These are phyloP conservation scores for Acronicta alni DNA, from an alignment of 2,888 invertebrate species.

Conservation along the genomic window DNA sequence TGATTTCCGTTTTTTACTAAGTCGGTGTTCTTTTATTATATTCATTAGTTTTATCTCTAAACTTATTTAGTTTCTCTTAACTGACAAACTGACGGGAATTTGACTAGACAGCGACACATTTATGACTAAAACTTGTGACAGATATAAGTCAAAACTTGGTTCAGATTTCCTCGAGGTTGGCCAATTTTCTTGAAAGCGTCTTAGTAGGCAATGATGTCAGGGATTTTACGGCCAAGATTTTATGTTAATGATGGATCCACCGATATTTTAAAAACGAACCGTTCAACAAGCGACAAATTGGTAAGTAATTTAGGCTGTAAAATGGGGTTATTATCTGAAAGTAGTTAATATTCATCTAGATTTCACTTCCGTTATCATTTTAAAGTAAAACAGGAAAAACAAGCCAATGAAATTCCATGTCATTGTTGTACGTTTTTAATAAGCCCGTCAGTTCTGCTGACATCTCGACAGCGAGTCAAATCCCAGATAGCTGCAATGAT, in stretches of 20 bases:
- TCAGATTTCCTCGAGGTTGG: conserved; percentile 51
- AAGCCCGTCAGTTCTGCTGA: conserved; percentile 27
- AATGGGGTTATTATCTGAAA: background rate
- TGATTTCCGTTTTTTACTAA: background rate
- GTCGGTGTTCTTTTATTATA: background rate
- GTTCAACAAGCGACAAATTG: conserved; percentile 36
- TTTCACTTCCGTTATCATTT: background rate
- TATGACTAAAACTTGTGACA: conserved; percentile 42
- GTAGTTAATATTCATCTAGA: background rate
- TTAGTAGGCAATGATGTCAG: conserved; percentile 63
- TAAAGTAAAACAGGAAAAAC: conserved; percentile 9
- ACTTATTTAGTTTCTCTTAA: conserved; percentile 30
- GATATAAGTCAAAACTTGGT: conserved; percentile 55
- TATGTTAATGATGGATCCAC: conserved; percentile 48
- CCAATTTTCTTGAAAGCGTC: conserved; percentile 66
- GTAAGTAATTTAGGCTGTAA: conserved; percentile 26
- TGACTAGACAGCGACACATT: conserved; percentile 36
- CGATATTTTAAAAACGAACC: conserved; percentile 48
- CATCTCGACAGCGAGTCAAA: conserved; percentile 36
- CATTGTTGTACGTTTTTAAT: conserved; percentile 30
- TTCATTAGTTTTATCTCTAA: conserved; percentile 16
- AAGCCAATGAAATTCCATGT: conserved; percentile 11
- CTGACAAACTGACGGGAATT: conserved; percentile 27
- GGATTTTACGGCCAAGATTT: conserved; percentile 54
- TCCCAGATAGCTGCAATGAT: conserved; percentile 44